Percentiles rank a stretch among this genome's conserved stretches.
Evolutionary conservation across 2,888 invertebrate species (phyloP).

Genomic region (Hypolimnas misippus): DNA sequence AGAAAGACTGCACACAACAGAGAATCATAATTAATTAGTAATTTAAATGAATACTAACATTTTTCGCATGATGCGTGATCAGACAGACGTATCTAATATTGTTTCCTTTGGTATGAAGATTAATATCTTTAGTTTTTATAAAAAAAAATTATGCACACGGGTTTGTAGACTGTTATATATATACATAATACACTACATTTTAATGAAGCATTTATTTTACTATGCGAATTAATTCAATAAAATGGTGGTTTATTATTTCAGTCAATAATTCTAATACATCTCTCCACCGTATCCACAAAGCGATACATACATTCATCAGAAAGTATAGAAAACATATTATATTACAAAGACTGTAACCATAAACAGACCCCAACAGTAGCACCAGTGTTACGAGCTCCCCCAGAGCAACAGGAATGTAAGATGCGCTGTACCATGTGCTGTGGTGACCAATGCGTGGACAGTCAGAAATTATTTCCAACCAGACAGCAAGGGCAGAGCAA

Average conservation of each 20-base stretch:
- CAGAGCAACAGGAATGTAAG: slow-evolving; percentile 46
- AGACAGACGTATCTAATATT: no score
- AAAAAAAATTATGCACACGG: no score
- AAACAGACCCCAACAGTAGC: slow-evolving; percentile 43
- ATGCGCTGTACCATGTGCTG: slow-evolving; percentile 74
- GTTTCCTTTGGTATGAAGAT: background rate
- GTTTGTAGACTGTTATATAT: no score
- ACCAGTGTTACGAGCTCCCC: background rate
- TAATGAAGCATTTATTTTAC: background rate
- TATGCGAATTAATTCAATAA: background rate
- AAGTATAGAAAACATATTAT: slow-evolving; percentile 72
- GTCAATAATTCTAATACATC: slow-evolving; percentile 57
- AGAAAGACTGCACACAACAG: no score
- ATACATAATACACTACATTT: no score
- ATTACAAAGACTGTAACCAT: slow-evolving; percentile 69
- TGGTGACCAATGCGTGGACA: slow-evolving; percentile 58
- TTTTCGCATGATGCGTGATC: no score
- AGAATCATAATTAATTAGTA: no score
- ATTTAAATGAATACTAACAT: no score
- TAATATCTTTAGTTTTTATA: background rate
- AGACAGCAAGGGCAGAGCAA: slow-evolving; percentile 46
- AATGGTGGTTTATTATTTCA: slow-evolving; percentile 53
- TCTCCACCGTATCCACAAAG: slow-evolving; percentile 50
- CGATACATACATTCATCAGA: slow-evolving; percentile 56
- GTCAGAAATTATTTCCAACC: slow-evolving; percentile 39